Percentiles rank a stretch among this genome's conserved stretches.
phyloP scores from a whole-genome alignment of 2,797 vertebrate genomes.

The Glossophaga mutica region DNA sequence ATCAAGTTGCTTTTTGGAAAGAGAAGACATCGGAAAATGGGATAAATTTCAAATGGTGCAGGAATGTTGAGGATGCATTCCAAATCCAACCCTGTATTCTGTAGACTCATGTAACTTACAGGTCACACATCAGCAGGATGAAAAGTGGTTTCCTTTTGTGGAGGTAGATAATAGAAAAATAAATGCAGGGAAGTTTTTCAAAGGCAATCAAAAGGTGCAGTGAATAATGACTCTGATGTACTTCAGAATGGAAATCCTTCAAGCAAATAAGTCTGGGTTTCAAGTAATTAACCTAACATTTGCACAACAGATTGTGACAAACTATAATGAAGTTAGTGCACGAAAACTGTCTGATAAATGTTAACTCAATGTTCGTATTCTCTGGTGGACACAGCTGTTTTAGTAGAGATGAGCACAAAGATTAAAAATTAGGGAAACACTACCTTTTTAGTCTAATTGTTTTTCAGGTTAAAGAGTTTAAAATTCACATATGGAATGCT shows the following conservation, averaged over 20 bases:
- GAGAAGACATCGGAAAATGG: neutral
- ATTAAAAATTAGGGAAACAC: conserved; percentile 41
- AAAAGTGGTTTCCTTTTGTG: conserved; percentile 10
- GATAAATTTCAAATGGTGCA: neutral
- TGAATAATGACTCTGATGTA: conserved; percentile 40
- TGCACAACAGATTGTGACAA: conserved; percentile 31
- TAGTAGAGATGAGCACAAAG: neutral
- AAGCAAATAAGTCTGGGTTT: conserved; percentile 28
- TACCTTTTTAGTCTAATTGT: neutral
- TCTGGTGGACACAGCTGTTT: neutral
- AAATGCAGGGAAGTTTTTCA: conserved; percentile 26
- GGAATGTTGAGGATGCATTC: neutral
- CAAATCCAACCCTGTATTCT: neutral
- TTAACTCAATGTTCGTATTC: neutral
- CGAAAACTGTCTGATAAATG: conserved; percentile 43
- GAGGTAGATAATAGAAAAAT: conserved; percentile 35
- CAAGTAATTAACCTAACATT: conserved; percentile 55
- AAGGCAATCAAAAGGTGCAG: conserved; percentile 45
- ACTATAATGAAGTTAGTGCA: conserved; percentile 41
- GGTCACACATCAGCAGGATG: neutral
- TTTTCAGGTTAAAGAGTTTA: conserved; percentile 46
- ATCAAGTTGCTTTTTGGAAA: conserved; percentile 25
- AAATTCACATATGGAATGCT: conserved; percentile 20
- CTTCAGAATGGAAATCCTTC: conserved; percentile 55
- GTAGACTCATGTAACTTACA: neutral